A percentile compares a stretch with the other conserved stretches of the same genome.
Conservation (phyloP, 2,888 invertebrate species). For the Eupithecia exiguata region DNA sequence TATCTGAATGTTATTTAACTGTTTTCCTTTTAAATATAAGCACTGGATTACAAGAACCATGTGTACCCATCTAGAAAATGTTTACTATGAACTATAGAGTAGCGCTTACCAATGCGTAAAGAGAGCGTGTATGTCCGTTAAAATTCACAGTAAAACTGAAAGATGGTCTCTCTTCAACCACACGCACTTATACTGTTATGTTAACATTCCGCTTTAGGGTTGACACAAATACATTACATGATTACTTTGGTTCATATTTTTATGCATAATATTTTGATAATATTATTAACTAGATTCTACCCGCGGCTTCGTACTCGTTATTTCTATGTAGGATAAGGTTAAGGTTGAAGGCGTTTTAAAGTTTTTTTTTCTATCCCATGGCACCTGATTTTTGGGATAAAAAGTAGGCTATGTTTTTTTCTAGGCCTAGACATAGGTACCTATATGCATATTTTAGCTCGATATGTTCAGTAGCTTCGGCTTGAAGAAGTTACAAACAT, state of each 20-base stretch:
- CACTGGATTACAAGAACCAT: neutral
- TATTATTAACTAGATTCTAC: too few relatives aligned
- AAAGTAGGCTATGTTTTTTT: too few relatives aligned
- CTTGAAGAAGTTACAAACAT: too few relatives aligned
- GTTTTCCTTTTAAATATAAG: neutral
- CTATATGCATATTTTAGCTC: too few relatives aligned
- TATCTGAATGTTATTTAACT: neutral
- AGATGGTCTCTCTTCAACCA: slow-evolving; percentile 13
- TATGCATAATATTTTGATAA: neutral
- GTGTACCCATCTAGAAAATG: neutral
- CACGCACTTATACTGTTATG: slow-evolving; percentile 11
- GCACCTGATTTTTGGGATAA: too few relatives aligned
- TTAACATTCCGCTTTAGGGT: slow-evolving; percentile 31
- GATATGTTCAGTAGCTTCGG: too few relatives aligned
- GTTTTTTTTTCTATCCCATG: too few relatives aligned
- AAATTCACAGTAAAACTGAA: slow-evolving; percentile 40
- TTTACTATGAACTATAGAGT: neutral
- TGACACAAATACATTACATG: slow-evolving; percentile 19
- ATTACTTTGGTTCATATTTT: neutral
- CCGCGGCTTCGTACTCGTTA: too few relatives aligned
- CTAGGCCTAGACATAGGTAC: too few relatives aligned
- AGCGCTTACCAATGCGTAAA: slow-evolving; percentile 10
- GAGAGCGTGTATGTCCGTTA: slow-evolving; percentile 22
- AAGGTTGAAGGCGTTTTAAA: too few relatives aligned
- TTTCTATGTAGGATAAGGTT: too few relatives aligned